phyloP scores from a whole-genome alignment of 2,888 invertebrate genomes.

The Andrena minutula region DNA sequence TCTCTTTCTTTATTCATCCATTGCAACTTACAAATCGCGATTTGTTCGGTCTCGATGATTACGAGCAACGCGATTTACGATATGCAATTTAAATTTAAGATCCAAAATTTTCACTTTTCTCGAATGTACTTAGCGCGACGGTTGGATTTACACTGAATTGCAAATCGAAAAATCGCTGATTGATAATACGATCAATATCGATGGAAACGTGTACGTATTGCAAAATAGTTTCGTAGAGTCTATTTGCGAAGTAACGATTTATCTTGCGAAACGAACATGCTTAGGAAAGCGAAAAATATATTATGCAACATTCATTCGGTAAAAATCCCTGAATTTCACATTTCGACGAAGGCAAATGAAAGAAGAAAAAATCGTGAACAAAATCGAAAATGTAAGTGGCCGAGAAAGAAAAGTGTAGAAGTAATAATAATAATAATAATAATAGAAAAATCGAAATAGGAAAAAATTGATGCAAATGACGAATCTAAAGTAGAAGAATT shows the following conservation, averaged over 20 bases:
- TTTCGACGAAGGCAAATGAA: neutral
- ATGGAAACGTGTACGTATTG: slow-evolving; percentile 18
- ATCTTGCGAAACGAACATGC: neutral
- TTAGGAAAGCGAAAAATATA: neutral
- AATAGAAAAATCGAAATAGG: neutral
- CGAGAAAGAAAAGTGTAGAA: neutral
- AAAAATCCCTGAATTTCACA: slow-evolving; percentile 58
- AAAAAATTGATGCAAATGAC: too few species aligned
- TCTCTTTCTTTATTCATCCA: neutral
- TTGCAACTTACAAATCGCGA: slow-evolving; percentile 14
- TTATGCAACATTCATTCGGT: slow-evolving; percentile 3
- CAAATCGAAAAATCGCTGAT: slow-evolving; percentile 11
- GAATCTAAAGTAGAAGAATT: neutral
- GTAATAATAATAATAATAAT: neutral
- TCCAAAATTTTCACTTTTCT: neutral
- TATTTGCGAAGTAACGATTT: neutral
- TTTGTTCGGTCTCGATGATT: neutral
- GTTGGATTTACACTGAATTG: neutral
- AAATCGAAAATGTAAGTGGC: neutral
- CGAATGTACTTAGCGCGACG: neutral
- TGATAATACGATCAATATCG: neutral
- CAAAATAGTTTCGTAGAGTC: slow-evolving; percentile 12
- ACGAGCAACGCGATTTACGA: slow-evolving; percentile 3
- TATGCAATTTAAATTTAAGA: neutral
- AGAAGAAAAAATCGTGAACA: neutral